Evolutionary conservation across 2,113 vertebrate species (phyloP).

Genomic region (Marmota flaviventris): DNA sequence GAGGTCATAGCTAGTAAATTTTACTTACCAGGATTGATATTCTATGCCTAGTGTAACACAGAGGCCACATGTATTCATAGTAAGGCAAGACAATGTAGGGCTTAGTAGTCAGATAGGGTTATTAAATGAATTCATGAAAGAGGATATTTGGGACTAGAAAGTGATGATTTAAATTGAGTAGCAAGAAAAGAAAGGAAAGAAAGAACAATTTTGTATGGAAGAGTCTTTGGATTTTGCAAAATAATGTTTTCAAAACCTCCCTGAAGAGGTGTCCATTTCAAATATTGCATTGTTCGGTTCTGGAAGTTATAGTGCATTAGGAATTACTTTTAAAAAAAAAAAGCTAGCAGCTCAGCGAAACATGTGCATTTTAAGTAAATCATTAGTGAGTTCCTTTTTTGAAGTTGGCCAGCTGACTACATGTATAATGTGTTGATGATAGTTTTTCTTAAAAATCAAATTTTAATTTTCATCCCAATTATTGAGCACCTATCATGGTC

Average conservation of each 20-base stretch:
- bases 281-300: not conserved
- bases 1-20: not conserved
- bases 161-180: not conserved
- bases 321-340: not conserved
- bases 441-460: not conserved
- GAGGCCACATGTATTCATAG: too few species aligned
- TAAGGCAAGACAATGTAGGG: not conserved
- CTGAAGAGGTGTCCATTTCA: not conserved
- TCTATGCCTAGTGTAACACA: fast-evolving
- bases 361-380: not conserved
- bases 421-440: not conserved
- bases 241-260: not conserved
- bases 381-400: not conserved
- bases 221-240: not conserved
- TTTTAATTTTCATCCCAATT: constrained; percentile 4
- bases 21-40: not conserved
- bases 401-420: not conserved
- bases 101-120: not conserved
- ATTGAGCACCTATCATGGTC: not conserved
- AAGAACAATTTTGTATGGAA: not conserved
- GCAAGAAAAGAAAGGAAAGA: not conserved
- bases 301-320: not conserved
- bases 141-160: not conserved
- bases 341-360: not conserved
- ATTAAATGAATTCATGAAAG: not conserved